Evolutionary conservation across 2,113 vertebrate genomes (phyloP), one percentile per base, ranked within the genome.

Genomic region (Eretmochelys imbricata): DNA sequence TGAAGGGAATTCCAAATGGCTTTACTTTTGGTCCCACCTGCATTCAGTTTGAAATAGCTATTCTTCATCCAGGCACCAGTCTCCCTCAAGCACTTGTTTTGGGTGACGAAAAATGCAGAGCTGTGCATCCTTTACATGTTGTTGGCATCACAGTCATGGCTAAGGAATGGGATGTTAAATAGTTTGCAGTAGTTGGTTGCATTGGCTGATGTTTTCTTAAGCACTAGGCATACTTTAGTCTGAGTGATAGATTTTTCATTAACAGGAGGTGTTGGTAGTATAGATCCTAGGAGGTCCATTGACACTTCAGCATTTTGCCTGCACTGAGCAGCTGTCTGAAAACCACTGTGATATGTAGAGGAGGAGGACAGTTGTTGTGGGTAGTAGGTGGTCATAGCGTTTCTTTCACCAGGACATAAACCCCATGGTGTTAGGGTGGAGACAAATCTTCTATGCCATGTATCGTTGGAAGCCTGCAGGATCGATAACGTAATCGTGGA

Each of bases 111-210:
- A 89, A 59, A 10, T 76, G 6, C 3, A 46, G 75, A 29, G 3
- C 81, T 93, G 17, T 85, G 7, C 10, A 25, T 20, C 0, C 78
- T 65, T 12, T 38, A 1, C 57, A 10, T 3, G 5, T 31, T 38
- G 31, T 65, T 85, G 82, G 19, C 16, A 1, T 69, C 53, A 42
- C 31, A 80, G 57, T 78, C 8, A 6, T 12, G 62, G 65, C 20
- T 0, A 4, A 46, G 59, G 31, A 5, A 31, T 19, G 80, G 80
- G 46, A 16, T 65, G 53, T 48, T 0, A 0, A 7, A 17, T 8
- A 48, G 83, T 22, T 3, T 1, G 7, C 35, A 38, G n/a, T 89
- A 50, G 8, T 20, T 51, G 80, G 87, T 59, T 51, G 25, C 62
- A 4, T 35, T 91, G 59, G 51, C 46, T 57, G 2, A 51, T 53